phyloP scores from a whole-genome alignment of 2,113 vertebrate species.

The Lates calcarifer region DNA sequence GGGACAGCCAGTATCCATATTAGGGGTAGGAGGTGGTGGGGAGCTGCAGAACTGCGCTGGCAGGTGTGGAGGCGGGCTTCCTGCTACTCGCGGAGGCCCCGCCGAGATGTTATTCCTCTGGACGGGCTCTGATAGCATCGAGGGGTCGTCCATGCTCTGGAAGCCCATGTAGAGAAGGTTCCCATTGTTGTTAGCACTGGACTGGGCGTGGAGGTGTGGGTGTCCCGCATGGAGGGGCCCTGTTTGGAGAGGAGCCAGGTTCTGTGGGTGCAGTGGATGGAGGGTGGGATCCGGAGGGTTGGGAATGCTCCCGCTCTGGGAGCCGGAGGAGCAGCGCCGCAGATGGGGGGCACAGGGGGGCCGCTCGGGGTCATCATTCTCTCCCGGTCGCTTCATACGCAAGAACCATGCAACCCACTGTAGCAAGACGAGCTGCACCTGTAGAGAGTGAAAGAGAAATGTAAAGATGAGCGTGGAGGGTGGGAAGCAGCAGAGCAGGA shows the following conservation, averaged over 20 bases:
- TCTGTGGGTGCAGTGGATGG: slow-evolving; percentile 82
- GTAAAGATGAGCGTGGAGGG: neutral
- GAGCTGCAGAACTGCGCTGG: slow-evolving; percentile 83
- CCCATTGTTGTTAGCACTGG: slow-evolving; percentile 84
- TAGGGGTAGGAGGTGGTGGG: slow-evolving; percentile 74
- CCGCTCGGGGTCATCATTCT: slow-evolving; percentile 79
- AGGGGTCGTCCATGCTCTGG: slow-evolving; percentile 83
- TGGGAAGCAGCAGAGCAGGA: neutral
- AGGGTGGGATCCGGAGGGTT: slow-evolving; percentile 75
- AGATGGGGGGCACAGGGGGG: slow-evolving; percentile 84
- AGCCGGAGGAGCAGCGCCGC: slow-evolving; percentile 84
- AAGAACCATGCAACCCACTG: slow-evolving; percentile 89
- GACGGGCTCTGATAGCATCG: slow-evolving; percentile 69
- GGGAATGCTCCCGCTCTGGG: slow-evolving; percentile 83
- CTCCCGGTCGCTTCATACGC: slow-evolving; percentile 87
- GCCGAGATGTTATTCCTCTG: slow-evolving; percentile 77
- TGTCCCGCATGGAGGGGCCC: slow-evolving; percentile 72
- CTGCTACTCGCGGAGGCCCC: slow-evolving; percentile 79
- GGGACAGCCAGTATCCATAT: slow-evolving; percentile 82
- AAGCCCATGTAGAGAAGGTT: slow-evolving; percentile 86
- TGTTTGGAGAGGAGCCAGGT: slow-evolving; percentile 75
- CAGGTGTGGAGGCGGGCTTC: slow-evolving; percentile 91
- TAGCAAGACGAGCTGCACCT: slow-evolving; percentile 85
- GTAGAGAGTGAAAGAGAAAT: neutral
- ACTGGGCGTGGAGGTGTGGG: slow-evolving; percentile 79